Percentiles rank a stretch among this genome's conserved stretches.
These are phyloP conservation scores for Odontocerum albicorne DNA, from an alignment of 2,888 invertebrate species.

Conservation along the genomic window DNA sequence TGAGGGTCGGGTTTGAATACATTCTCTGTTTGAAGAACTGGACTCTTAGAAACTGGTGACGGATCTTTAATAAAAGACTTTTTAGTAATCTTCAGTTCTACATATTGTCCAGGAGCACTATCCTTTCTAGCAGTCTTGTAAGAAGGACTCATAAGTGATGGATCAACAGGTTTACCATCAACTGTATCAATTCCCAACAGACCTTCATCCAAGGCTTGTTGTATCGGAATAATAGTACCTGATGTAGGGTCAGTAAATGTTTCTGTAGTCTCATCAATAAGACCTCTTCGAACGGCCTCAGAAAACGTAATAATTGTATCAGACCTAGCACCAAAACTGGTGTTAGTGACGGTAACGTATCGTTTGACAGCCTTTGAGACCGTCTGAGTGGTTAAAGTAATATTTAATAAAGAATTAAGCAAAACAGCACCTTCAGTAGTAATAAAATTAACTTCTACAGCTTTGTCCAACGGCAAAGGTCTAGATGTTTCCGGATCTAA, in stretches of 20 bases:
- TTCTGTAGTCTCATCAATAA: slow-evolving; percentile 77
- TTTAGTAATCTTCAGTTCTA: slow-evolving; percentile 56
- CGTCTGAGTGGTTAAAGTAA: slow-evolving; percentile 85
- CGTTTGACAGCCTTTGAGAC: slow-evolving; percentile 83
- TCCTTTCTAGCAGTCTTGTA: slow-evolving; percentile 46
- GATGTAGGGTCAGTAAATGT: slow-evolving; percentile 77
- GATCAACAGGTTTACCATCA: slow-evolving; percentile 53
- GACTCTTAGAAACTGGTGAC: slow-evolving; percentile 37
- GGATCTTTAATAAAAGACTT: slow-evolving; percentile 56
- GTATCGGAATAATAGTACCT: slow-evolving; percentile 70
- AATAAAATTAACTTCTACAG: slow-evolving; percentile 81
- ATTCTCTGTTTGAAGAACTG: slow-evolving; percentile 1
- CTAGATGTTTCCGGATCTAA: slow-evolving; percentile 72
- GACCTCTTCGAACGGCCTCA: slow-evolving; percentile 75
- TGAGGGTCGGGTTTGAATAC: slow-evolving; percentile 14
- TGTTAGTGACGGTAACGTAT: slow-evolving; percentile 75
- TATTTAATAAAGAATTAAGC: slow-evolving; percentile 81
- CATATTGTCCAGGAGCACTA: slow-evolving; percentile 52
- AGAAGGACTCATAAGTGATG: slow-evolving; percentile 50
- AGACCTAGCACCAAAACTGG: slow-evolving; percentile 59
- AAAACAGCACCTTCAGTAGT: slow-evolving; percentile 86
- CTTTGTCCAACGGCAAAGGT: slow-evolving; percentile 80
- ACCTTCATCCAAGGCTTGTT: slow-evolving; percentile 76
- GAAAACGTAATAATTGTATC: slow-evolving; percentile 70
- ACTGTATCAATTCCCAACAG: slow-evolving; percentile 65